Evolutionary conservation across 2,888 invertebrate species (phyloP).

Genomic region (Agapetus fuscipes): DNA sequence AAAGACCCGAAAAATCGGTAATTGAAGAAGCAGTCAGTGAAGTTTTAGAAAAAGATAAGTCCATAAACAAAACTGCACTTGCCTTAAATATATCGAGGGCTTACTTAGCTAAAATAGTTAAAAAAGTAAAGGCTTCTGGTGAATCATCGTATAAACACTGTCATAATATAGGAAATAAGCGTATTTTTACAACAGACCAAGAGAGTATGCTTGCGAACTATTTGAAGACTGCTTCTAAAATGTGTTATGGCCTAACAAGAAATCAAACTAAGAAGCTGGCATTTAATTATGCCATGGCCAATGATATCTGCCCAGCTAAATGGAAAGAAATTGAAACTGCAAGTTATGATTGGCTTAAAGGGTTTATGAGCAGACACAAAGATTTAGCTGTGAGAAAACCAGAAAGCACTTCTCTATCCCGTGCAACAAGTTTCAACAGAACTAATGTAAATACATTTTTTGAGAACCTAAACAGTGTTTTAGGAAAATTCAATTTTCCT

Average conservation of each 20-base stretch:
- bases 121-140: slow-evolving; percentile 15
- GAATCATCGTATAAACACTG: slow-evolving; percentile 14
- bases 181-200: slow-evolving; percentile 20
- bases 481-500: slow-evolving; percentile 6
- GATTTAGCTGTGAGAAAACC: slow-evolving; percentile 16
- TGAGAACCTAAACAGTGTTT: slow-evolving; percentile 17
- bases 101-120: slow-evolving; percentile 18
- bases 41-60: slow-evolving; percentile 10
- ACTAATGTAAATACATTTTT: slow-evolving; percentile 17
- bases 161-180: slow-evolving; percentile 20
- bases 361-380: slow-evolving; percentile 17
- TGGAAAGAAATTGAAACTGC: slow-evolving; percentile 16
- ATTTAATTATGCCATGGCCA: slow-evolving; percentile 19
- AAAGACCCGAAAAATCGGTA: slow-evolving; percentile 7
- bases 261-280: slow-evolving; percentile 18
- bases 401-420: slow-evolving; percentile 19
- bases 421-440: slow-evolving; percentile 19
- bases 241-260: slow-evolving; percentile 21
- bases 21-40: slow-evolving; percentile 11
- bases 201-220: slow-evolving; percentile 18
- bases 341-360: slow-evolving; percentile 19
- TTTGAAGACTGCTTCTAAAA: slow-evolving; percentile 21
- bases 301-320: slow-evolving; percentile 15
- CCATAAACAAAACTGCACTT: slow-evolving; percentile 13
- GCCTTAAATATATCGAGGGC: slow-evolving; percentile 17